Evolutionary conservation across 2,113 vertebrate species (phyloP), one percentile per base, ranked within the genome.

Genomic region (Callorhinus ursinus): DNA sequence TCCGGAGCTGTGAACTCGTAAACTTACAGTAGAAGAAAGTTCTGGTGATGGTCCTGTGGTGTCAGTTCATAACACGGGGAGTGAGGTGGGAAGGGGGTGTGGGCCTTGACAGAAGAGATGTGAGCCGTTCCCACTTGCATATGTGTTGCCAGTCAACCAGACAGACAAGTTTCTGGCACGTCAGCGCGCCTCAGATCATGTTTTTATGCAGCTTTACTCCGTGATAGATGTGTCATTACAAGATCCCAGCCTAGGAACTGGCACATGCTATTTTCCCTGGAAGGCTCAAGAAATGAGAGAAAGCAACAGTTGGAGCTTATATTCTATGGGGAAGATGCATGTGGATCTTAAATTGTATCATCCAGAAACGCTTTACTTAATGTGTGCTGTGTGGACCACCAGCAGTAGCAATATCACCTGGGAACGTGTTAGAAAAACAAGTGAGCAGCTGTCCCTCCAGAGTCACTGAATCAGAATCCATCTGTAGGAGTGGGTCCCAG

Each of bases 231-330:
- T 93, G 96, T 74, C 93, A 69, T 90, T 90, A 81, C 24, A 46
- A 88, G 76, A 53, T 77, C 71, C 36, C 94, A 82, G 92, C 95
- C 96, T 87, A 24, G 80, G 93, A 95, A 90, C 53, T 63, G 88
- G 67, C 95, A 80, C 82, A 4, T 76, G 89, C 67, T 86, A 19
- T 93, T 96, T 95, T 96, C 67, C 96, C 93, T 88, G 93, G 97
- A 96, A 97, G 93, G 57, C 65, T 96, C 61, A 59, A 61, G 61
- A 65, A 81, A 89, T 6, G 42, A 95, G 95, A 89, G 71, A 96
- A 96, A 93, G 72, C 36, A 96, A 89, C 90, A 93, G 89, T 86
- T 90, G 87, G 89, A 88, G 96, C 71, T 61, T 53, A 2, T 76
- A 2, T 53, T 76, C 15, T 6, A 7, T 53, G 51, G 49, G 65